Evolutionary conservation across 2,797 vertebrate genomes (phyloP).

Genomic region (Apodemus agrarius): DNA sequence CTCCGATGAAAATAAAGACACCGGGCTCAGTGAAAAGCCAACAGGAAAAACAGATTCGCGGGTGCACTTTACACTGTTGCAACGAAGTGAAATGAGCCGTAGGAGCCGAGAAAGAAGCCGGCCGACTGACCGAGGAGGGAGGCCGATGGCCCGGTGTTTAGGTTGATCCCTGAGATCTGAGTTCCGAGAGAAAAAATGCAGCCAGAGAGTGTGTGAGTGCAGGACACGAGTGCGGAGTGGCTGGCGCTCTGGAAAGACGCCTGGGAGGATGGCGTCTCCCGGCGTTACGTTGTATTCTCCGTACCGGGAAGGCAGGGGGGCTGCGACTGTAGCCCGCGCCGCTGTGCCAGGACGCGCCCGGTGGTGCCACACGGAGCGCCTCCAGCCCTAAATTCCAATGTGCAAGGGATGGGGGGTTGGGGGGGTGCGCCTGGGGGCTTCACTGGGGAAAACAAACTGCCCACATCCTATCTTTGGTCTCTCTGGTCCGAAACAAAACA

Average conservation of each 20-base stretch:
- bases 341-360: background rate
- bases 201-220: background rate
- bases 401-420: background rate
- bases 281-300: conserved; percentile 36
- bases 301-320: background rate
- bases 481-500: conserved; percentile 1
- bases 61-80: conserved; percentile 56
- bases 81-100: conserved; percentile 74
- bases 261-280: conserved; percentile 76
- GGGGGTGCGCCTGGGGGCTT: background rate
- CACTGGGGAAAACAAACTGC: background rate
- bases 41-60: conserved; percentile 43
- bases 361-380: background rate
- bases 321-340: background rate
- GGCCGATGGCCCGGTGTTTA: conserved; percentile 68
- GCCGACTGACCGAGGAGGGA: conserved; percentile 43
- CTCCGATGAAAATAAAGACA: conserved; percentile 62
- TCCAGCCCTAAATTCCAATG: background rate
- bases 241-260: conserved; percentile 75
- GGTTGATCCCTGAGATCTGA: conserved; percentile 75
- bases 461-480: background rate
- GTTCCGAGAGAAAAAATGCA: conserved; percentile 55
- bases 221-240: conserved; percentile 55
- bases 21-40: conserved; percentile 39
- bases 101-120: conserved; percentile 78